Conservation (phyloP, 1,140 invertebrate genomes). For the Phenacoccus solenopsis region DNA sequence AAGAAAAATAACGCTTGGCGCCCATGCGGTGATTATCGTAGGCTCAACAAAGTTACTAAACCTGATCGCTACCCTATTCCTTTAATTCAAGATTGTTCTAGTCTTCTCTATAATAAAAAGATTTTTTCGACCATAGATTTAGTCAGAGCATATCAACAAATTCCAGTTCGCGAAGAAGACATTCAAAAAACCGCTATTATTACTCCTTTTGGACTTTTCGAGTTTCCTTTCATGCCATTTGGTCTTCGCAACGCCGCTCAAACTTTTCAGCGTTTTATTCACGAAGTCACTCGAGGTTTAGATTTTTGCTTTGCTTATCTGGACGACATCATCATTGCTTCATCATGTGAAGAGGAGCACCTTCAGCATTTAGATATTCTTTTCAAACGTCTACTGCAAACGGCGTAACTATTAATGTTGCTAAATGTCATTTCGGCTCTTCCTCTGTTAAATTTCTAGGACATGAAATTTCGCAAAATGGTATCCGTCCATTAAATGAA, state of each 20-base stretch:
- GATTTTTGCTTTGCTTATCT: constrained; percentile 31
- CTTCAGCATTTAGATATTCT: constrained; percentile 19
- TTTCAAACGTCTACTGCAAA: constrained; percentile 27
- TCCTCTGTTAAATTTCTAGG: constrained; percentile 30
- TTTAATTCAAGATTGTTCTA: constrained; percentile 29
- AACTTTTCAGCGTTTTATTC: constrained; percentile 39
- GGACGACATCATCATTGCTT: constrained; percentile 33
- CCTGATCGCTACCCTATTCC: constrained; percentile 33
- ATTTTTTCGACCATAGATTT: constrained; percentile 39
- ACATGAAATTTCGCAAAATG: constrained; percentile 25
- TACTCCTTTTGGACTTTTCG: constrained; percentile 20
- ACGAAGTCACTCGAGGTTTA: constrained; percentile 32
- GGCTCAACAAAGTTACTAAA: constrained; percentile 33
- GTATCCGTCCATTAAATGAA: too few species aligned
- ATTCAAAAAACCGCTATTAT: constrained; percentile 32
- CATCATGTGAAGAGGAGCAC: constrained; percentile 28
- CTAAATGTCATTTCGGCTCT: constrained; percentile 25
- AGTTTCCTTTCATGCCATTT: constrained; percentile 27
- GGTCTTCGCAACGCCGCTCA: constrained; percentile 33
- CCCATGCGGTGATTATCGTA: constrained; percentile 35
- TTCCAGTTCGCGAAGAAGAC: constrained; percentile 31
- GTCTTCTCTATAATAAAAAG: constrained; percentile 30
- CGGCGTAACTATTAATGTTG: background rate
- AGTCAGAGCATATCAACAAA: constrained; percentile 37
- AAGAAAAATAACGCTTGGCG: constrained; percentile 34